These are phyloP conservation scores for Hydrophis major DNA, from an alignment of 2,797 vertebrate genomes.

Conservation along the genomic window DNA sequence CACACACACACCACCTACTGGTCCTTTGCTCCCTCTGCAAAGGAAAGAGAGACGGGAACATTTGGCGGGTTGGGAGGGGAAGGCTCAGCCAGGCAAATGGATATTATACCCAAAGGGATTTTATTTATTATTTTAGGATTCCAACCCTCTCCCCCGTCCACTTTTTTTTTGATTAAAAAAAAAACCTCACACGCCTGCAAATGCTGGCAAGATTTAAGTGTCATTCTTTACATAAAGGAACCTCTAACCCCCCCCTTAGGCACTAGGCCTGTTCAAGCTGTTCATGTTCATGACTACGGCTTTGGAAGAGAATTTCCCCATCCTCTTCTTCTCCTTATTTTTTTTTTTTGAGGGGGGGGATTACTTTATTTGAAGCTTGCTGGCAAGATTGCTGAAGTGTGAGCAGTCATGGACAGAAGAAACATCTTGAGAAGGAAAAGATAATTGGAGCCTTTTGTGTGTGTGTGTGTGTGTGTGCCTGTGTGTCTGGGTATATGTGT, in stretches of 20 bases:
- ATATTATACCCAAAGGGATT: constrained; percentile 26
- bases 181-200: constrained; percentile 50
- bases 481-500: constrained; percentile 48
- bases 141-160: background rate
- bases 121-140: background rate
- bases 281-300: constrained; percentile 72
- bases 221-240: constrained; percentile 57
- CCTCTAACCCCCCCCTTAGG: constrained; percentile 71
- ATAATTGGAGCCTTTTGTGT: constrained; percentile 78
- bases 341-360: background rate
- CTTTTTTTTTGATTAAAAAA: background rate
- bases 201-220: constrained; percentile 62
- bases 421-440: constrained; percentile 79
- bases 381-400: constrained; percentile 79
- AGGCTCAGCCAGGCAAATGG: constrained; percentile 37
- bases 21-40: background rate
- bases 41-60: constrained; percentile 6
- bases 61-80: constrained; percentile 13
- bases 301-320: constrained; percentile 58
- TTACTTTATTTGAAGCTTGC: constrained; percentile 72
- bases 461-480: constrained; percentile 64
- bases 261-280: constrained; percentile 76
- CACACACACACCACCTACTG: background rate
- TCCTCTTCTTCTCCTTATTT: constrained; percentile 36
- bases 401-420: constrained; percentile 80